These are phyloP conservation scores for Drosophila fulvimacula DNA, from an alignment of 2,888 invertebrate species.

Conservation along the genomic window DNA sequence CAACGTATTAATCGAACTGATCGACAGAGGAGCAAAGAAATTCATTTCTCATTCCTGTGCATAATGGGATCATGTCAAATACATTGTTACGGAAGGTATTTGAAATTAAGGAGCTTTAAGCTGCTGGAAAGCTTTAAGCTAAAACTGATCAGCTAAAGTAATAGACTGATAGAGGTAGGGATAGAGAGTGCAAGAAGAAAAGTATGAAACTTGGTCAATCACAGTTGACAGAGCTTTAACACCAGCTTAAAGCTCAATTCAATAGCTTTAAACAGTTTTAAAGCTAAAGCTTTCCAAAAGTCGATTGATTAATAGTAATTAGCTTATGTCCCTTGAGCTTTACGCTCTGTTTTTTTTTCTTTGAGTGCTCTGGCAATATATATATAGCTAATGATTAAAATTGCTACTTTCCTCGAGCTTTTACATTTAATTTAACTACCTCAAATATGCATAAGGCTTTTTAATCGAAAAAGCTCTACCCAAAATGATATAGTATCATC, in stretches of 20 bases:
- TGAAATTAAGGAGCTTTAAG: not conserved
- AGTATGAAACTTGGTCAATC: not conserved
- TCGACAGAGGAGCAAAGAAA: not conserved
- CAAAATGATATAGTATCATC: too few relatives aligned
- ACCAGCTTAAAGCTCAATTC: not conserved
- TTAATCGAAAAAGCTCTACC: too few relatives aligned
- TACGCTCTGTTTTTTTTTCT: too few relatives aligned
- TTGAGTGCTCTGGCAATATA: too few relatives aligned
- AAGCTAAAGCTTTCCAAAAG: not conserved
- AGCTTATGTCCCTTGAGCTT: too few relatives aligned
- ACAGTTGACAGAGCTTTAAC: not conserved
- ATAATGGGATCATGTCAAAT: not conserved
- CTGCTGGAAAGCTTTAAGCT: not conserved
- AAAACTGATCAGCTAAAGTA: not conserved
- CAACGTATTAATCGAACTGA: constrained; percentile 38
- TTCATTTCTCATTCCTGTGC: not conserved
- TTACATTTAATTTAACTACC: too few relatives aligned
- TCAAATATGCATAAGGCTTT: too few relatives aligned
- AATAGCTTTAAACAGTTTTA: not conserved
- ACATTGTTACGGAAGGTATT: not conserved
- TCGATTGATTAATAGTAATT: too few relatives aligned
- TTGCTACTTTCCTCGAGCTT: too few relatives aligned
- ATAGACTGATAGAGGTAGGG: not conserved
- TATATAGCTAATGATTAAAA: too few relatives aligned
- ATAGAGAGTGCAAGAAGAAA: not conserved